Evolutionary conservation across 2,888 invertebrate species (phyloP), one percentile per base, ranked within the genome.

Genomic region (Pterobdella sp.): DNA sequence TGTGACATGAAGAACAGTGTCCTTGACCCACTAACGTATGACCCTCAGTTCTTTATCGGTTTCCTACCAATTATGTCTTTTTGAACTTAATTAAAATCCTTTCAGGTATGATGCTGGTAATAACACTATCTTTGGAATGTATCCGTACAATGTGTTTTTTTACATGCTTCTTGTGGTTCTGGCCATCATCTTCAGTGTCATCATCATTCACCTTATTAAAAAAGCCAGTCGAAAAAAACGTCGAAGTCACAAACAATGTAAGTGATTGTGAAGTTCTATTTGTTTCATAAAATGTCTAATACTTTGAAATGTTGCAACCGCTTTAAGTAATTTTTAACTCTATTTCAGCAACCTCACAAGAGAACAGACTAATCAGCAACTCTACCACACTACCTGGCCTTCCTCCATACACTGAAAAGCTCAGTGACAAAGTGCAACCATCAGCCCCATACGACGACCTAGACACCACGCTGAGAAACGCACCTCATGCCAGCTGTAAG

Each of bases 1-100:
- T 77, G 77, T 37, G 63, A 72, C 10, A 72, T 73, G 35, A 63
- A 73, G 0, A 69, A 75, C 37, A 76, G 76, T 49, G 65, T 70
- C 67, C 68, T 77, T 60, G 68, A 71, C 10, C 56, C 71, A 0
- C 31, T 34, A n/a, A 56, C 52, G 71, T 71, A 36, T 35, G 71
- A 14, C 42, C 18, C 42, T 42, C 42, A 14, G 10, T 42, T 42
- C 42, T 18, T 42, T 42, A 42, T 42, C 7, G 18, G 18, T 42
- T 42, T 14, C 18, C 10, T 18, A 18, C 42, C 42, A 42, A 42
- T 14, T 42, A 42, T 14, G 18, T 42, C 42, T 42, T 14, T 42
- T 7, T 42, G 42, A 7, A 63, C 7, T 14, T 29, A 63, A n/a
- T 63, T 63, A n/a, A 63, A 63, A 7, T 63, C 63, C 63, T n/a